Base-by-base conservation (phyloP, 2,797 vertebrate genomes). In the Sebastes steindachneri region DNA sequence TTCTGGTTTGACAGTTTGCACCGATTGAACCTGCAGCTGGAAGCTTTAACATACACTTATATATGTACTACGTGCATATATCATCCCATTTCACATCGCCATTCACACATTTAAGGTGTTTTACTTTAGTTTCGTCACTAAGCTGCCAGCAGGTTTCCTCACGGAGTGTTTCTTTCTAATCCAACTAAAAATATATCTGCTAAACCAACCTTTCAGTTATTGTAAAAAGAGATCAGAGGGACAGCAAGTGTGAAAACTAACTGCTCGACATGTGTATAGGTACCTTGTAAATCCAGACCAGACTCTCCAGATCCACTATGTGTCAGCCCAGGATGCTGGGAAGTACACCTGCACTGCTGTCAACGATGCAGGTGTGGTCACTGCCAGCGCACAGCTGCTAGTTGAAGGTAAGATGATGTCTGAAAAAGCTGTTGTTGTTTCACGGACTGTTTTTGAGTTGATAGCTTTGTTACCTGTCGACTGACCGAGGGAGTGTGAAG, bases 261-360 rank as follows among this genome's bases (percentile, higher is more conserved):
- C 3, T 58, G 33, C 6, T 71, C 1, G 48, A 0, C 64, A 2
- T 87, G 33, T 86, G 21, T 31, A 0, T 79, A 98, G 97, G 91
- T 97, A 98, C 73, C 95, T 97, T 19, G 92, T 97, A 79, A 97
- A 96, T 79, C 94, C 62, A 63, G 96, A 97, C 67, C 93, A 97
- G 86, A 97, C 95, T 1, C 94, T 98, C 37, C 96, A 92, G 88
- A 95, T 98, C 85, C 95, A 96, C 21, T 95, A 96, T 2, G 96
- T 97, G 86, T 96, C 92, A 0, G 14, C 78, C 0, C 80, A 94
- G 3, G 97, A 98, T 5, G 86, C 95, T 4, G 97, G 97, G 68
- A 88, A 53, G 1, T 98, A 98, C 77, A 95, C 94, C 55, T 98
- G 97, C 71, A 96, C 95, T 0, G 97, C 96, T 0, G 90, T 89